A percentile compares a stretch with the other conserved stretches of the same genome.
Conservation (phyloP, 2,888 invertebrate species). For the Bimastos eiseni region DNA sequence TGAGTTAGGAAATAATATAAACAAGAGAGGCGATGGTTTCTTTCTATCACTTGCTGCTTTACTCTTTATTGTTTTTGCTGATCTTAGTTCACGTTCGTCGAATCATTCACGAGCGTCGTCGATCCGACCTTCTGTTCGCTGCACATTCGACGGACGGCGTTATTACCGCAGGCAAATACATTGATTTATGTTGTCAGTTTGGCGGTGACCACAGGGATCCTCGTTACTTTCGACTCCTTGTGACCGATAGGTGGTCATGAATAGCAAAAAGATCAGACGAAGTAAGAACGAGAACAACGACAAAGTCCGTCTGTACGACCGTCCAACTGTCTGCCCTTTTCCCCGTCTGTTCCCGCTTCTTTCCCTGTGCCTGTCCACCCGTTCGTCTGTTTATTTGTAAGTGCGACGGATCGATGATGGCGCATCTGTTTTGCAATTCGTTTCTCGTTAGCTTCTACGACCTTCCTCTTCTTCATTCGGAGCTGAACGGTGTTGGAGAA, state of each 20-base stretch:
- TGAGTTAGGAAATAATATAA: too few species aligned
- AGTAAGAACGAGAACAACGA: background rate
- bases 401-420: background rate
- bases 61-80: background rate
- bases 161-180: background rate
- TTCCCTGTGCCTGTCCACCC: background rate
- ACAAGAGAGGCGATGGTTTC: background rate
- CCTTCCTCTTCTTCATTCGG: background rate
- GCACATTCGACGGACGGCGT: background rate
- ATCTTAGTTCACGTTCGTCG: background rate
- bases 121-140: background rate
- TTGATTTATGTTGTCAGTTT: background rate
- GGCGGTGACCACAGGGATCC: background rate
- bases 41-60: background rate
- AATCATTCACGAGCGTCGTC: background rate
- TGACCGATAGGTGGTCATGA: background rate
- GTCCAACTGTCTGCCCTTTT: background rate
- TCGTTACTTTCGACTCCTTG: too few species aligned
- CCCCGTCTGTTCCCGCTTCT: background rate
- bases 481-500: background rate
- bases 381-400: background rate
- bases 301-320: background rate
- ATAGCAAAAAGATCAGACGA: background rate
- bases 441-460: background rate
- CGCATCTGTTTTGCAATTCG: background rate